A percentile compares a stretch with the other conserved stretches of the same genome.
phyloP scores from a whole-genome alignment of 2,113 vertebrate genomes.

The Nestor notabilis region DNA sequence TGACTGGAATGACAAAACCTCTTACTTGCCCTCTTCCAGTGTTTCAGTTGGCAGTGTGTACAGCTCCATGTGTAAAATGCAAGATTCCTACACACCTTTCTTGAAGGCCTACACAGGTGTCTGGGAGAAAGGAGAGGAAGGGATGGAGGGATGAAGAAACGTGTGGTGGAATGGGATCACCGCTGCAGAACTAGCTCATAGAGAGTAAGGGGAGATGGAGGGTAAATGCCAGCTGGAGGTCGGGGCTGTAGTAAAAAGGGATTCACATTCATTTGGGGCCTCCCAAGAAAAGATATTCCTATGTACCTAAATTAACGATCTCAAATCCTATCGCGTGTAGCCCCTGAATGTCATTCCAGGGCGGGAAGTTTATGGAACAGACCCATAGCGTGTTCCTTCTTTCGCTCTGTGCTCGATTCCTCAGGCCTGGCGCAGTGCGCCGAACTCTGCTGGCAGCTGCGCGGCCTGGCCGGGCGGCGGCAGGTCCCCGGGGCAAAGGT shows the following conservation, averaged over 20 bases:
- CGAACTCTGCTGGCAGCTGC: constrained; percentile 96
- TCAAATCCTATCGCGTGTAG: background rate
- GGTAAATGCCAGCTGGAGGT: too few species aligned
- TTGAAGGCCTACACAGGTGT: background rate
- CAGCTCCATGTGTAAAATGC: accelerated
- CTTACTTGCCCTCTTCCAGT: accelerated
- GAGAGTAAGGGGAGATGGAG: accelerated
- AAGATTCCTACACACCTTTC: background rate
- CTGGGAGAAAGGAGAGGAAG: background rate
- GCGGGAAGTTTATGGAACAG: background rate
- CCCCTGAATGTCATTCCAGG: accelerated
- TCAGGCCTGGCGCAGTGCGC: constrained; percentile 95
- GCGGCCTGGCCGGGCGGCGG: constrained; percentile 85
- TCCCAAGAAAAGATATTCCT: accelerated
- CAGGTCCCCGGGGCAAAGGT: constrained; percentile 90
- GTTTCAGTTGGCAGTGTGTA: accelerated
- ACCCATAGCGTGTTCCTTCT: accelerated
- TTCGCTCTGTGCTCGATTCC: constrained; percentile 50
- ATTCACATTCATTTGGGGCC: background rate
- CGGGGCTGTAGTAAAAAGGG: background rate
- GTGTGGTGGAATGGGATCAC: background rate
- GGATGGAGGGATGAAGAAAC: background rate
- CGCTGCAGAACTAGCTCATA: background rate
- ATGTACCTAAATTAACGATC: background rate
- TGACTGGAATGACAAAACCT: background rate